Conservation (phyloP, 2,113 vertebrate genomes). For the Chloebia gouldiae region DNA sequence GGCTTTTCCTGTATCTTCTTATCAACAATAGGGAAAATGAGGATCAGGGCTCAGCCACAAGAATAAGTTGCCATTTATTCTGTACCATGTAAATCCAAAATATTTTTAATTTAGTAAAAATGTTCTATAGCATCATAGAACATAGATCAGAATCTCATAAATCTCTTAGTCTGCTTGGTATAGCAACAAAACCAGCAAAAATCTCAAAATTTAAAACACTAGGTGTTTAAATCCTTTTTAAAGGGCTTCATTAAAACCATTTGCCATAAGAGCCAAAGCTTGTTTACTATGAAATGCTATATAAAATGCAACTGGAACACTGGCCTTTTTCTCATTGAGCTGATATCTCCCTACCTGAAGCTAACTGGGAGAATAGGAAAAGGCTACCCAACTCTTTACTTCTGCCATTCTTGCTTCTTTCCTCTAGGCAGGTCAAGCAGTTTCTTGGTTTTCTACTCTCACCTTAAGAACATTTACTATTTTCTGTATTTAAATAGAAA, state of each 20-base stretch:
- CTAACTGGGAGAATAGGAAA: neutral
- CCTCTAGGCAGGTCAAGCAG: neutral
- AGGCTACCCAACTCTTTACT: neutral
- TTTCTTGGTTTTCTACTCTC: neutral
- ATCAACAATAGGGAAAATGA: neutral
- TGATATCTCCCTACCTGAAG: neutral
- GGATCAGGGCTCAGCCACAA: neutral
- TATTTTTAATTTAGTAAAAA: neutral
- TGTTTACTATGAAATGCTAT: neutral
- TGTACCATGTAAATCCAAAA: neutral
- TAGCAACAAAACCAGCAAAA: neutral
- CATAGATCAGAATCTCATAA: neutral
- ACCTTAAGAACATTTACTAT: neutral
- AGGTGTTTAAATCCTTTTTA: neutral
- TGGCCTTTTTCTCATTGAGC: neutral
- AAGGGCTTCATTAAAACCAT: neutral
- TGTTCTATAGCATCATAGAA: neutral
- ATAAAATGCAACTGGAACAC: neutral
- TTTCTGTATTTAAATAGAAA: neutral
- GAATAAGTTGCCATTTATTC: neutral
- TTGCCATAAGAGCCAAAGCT: neutral
- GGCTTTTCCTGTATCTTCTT: neutral
- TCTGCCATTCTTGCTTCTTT: neutral
- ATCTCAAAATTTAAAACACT: neutral
- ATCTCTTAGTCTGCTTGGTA: neutral